Conservation (phyloP, 1,140 invertebrate species). For the Myzus persicae region DNA sequence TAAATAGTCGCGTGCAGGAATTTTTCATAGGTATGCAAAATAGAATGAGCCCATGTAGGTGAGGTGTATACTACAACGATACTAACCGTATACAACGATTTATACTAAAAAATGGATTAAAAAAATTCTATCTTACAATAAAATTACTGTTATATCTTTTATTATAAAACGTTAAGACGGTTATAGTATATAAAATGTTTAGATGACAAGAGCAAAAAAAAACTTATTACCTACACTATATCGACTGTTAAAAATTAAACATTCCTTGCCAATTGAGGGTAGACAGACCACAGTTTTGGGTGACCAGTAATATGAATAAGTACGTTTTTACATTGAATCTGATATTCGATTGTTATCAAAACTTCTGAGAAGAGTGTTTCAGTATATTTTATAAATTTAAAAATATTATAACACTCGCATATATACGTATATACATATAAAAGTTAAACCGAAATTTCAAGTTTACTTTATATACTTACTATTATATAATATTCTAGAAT, state of each 20-base stretch:
- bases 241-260: background rate
- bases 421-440: too few relatives aligned
- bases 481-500: too few relatives aligned
- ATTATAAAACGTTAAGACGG: too few relatives aligned
- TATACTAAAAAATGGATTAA: background rate
- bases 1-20: background rate
- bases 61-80: too few relatives aligned
- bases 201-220: background rate
- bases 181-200: background rate
- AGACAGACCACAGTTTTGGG: background rate
- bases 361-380: background rate
- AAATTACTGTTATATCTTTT: background rate
- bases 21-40: constrained; percentile 24
- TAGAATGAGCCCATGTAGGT: background rate
- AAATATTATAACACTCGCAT: too few relatives aligned
- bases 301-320: background rate
- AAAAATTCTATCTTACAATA: background rate
- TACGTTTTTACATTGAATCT: background rate
- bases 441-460: background rate
- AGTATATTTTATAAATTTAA: too few relatives aligned
- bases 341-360: background rate
- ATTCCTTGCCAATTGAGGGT: background rate
- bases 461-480: background rate
- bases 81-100: too few relatives aligned
- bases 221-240: background rate